phyloP scores from a whole-genome alignment of 1,140 invertebrate species.

The Geopemphigus sp. region DNA sequence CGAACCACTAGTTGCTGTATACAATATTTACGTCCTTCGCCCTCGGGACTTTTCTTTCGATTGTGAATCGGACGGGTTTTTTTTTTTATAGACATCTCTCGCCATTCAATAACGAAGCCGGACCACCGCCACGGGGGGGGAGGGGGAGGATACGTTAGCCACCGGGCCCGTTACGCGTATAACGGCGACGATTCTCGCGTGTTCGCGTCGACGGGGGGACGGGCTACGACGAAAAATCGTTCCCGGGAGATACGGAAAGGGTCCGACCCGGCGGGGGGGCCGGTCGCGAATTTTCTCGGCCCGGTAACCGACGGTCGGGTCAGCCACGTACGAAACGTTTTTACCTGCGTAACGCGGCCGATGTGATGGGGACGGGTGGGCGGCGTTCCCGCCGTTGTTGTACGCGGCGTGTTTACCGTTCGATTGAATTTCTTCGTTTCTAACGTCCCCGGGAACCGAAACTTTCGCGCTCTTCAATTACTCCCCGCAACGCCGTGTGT shows the following conservation, averaged over 20 bases:
- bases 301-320: conserved; percentile 4
- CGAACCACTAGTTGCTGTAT: not conserved
- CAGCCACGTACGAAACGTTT: not conserved
- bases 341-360: not conserved
- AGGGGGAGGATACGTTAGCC: no score
- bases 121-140: no score
- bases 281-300: not conserved
- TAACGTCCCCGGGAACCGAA: conserved; percentile 1
- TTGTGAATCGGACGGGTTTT: conserved; percentile 1
- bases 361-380: no score
- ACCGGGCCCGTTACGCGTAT: no score
- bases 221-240: not conserved
- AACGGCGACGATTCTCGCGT: no score
- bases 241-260: conserved; percentile 7
- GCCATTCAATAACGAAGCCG: conserved; percentile 6
- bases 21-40: not conserved
- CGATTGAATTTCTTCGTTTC: conserved; percentile 40
- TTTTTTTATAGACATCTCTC: not conserved
- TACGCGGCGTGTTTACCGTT: conserved; percentile 11
- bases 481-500: no score
- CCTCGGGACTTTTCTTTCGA: not conserved
- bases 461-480: conserved; percentile 25
- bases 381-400: no score
- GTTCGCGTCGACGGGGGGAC: no score
- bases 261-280: not conserved